phyloP scores from a whole-genome alignment of 2,113 vertebrate species.

The Macaca fascicularis region DNA sequence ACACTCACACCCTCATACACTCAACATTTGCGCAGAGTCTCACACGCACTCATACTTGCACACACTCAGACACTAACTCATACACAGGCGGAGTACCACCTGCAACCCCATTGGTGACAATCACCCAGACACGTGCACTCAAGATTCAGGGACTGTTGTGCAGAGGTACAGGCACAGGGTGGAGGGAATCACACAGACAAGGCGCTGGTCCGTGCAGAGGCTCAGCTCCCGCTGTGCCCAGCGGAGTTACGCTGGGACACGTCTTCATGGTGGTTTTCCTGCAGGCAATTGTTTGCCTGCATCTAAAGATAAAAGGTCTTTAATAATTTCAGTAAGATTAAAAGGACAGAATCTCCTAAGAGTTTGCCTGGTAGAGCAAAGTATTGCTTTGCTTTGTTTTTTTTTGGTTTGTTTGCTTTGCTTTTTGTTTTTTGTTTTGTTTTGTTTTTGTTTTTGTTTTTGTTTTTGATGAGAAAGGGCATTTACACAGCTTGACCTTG shows the following conservation, averaged over 20 bases:
- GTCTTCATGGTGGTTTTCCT: neutral
- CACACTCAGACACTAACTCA: neutral
- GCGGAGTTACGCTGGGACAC: neutral
- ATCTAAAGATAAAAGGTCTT: neutral
- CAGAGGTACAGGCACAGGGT: neutral
- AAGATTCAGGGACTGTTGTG: neutral
- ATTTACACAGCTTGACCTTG: neutral
- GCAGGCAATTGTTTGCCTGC: neutral
- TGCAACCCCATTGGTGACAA: accelerated
- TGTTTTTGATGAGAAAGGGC: neutral
- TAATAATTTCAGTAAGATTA: neutral
- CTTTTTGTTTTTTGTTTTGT: neutral
- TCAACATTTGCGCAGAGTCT: neutral
- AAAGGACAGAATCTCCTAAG: neutral
- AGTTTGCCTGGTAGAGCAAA: neutral
- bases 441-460: neutral
- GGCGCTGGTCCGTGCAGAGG: no score
- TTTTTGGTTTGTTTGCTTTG: neutral
- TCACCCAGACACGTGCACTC: no score
- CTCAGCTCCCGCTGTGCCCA: neutral
- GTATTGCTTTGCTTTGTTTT: neutral
- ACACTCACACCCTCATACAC: neutral
- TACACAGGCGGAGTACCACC: neutral
- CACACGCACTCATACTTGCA: neutral
- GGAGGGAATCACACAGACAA: neutral